Conservation (phyloP, 2,113 vertebrate genomes). For the Onychorhynchus coronatus region DNA sequence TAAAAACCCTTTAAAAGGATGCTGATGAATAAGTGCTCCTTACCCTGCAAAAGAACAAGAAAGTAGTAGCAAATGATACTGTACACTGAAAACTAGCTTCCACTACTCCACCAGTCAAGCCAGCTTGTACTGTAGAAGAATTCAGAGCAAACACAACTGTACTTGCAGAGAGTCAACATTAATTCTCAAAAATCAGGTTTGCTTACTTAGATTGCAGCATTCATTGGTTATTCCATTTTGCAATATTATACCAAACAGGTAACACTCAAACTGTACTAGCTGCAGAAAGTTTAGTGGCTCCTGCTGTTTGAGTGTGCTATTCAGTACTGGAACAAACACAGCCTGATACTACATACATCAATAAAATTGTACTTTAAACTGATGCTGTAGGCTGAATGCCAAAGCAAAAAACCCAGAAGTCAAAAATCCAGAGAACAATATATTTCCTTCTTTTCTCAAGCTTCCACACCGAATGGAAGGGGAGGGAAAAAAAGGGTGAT, state of each 20-base stretch:
- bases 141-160: not conserved
- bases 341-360: not conserved
- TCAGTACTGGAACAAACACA: not conserved
- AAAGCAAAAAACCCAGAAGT: not conserved
- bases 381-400: not conserved
- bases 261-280: not conserved
- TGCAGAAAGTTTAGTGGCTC: not conserved
- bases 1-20: not conserved
- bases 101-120: not conserved
- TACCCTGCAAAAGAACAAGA: not conserved
- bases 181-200: not conserved
- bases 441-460: not conserved
- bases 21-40: not conserved
- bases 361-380: not conserved
- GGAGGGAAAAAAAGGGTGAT: rapidly evolving
- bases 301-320: not conserved
- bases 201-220: not conserved
- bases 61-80: not conserved
- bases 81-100: not conserved
- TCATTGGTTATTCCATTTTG: not conserved
- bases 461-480: not conserved
- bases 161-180: not conserved
- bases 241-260: not conserved
- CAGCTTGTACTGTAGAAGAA: not conserved
- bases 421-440: not conserved